Evolutionary conservation across 2,113 vertebrate genomes (phyloP).

Genomic region (Ptychochromis oligacanthus): DNA sequence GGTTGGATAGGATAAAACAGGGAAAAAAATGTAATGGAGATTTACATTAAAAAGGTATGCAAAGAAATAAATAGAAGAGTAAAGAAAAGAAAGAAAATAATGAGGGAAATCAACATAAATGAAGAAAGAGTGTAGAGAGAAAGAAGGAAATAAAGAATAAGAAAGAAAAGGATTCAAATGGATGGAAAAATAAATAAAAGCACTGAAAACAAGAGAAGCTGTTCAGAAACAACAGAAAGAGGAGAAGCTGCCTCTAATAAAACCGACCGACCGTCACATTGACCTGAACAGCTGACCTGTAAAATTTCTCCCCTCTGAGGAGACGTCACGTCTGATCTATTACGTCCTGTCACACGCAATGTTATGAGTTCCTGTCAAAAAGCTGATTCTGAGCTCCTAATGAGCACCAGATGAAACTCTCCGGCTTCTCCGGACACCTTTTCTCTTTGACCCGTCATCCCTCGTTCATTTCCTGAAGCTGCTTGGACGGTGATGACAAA

Average conservation of each 20-base stretch:
- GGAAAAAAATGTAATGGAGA: no score
- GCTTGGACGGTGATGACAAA: slow-evolving; percentile 34
- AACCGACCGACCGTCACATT: background rate
- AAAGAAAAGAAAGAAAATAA: background rate
- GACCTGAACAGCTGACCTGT: slow-evolving; percentile 8
- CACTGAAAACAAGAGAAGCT: background rate
- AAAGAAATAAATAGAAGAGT: no score
- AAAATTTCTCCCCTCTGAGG: background rate
- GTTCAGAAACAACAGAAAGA: background rate
- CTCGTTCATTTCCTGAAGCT: slow-evolving; percentile 49
- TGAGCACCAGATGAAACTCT: slow-evolving; percentile 24
- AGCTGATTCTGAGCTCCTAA: slow-evolving; percentile 20
- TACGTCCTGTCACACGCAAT: background rate
- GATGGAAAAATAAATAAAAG: background rate
- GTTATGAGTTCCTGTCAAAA: background rate
- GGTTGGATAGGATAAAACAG: background rate
- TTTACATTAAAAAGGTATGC: no score
- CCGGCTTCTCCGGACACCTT: background rate
- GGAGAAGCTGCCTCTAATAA: background rate
- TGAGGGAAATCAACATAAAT: background rate
- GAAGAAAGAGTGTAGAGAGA: background rate
- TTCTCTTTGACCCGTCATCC: slow-evolving; percentile 19
- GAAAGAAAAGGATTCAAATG: background rate
- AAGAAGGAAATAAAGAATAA: no score
- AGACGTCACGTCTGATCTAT: background rate